Percentiles rank a stretch among this genome's conserved stretches.
Conservation (phyloP, 1,140 invertebrate genomes). For the Lasioglossum albipes region DNA sequence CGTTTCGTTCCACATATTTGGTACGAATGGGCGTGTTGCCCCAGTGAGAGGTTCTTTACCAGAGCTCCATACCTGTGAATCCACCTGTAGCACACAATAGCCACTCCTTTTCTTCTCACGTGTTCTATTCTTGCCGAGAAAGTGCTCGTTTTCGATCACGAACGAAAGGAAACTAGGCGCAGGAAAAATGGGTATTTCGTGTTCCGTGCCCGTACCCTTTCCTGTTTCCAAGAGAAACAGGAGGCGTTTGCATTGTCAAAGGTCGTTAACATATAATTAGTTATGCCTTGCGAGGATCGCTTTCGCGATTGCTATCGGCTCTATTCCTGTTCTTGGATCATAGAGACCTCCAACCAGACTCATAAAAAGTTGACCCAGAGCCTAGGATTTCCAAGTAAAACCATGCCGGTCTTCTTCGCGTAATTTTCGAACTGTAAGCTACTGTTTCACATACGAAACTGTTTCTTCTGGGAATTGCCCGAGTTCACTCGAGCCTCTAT, state of each 20-base stretch:
- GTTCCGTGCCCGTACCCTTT: not conserved
- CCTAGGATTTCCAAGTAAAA: too few species aligned
- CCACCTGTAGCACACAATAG: not conserved
- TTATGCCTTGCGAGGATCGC: not conserved
- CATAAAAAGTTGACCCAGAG: too few species aligned
- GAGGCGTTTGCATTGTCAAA: not conserved
- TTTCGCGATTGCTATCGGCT: not conserved
- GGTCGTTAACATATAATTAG: slow-evolving; percentile 27
- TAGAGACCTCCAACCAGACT: not conserved
- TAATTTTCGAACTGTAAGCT: too few species aligned
- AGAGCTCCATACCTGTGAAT: not conserved
- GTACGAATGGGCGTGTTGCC: too few species aligned
- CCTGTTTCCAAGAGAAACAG: not conserved
- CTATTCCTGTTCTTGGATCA: not conserved
- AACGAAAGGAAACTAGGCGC: slow-evolving; percentile 34
- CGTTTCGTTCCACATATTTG: too few species aligned
- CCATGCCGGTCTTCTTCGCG: too few species aligned
- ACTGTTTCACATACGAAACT: too few species aligned
- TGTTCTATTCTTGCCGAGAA: slow-evolving; percentile 23
- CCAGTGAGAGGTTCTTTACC: too few species aligned
- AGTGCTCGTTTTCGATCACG: slow-evolving; percentile 28
- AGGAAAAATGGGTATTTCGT: not conserved
- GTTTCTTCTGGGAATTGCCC: too few species aligned
- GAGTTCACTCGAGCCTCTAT: not conserved
- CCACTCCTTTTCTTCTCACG: not conserved